These are phyloP conservation scores for Aulostomus chinensis DNA, from an alignment of 2,797 vertebrate species.

Conservation along the genomic window DNA sequence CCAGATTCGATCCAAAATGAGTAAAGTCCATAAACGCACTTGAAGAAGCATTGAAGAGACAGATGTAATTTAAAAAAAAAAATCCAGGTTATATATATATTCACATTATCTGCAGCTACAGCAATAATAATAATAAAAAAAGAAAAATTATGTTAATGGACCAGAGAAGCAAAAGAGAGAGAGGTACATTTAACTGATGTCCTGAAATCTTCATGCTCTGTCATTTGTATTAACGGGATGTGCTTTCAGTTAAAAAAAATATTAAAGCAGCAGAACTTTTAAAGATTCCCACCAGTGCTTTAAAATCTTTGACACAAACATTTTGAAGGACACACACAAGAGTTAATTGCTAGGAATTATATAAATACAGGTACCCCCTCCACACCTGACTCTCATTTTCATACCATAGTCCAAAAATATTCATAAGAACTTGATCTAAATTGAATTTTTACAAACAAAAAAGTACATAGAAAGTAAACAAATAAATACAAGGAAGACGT, in stretches of 20 bases:
- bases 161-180: conserved; percentile 7
- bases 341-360: conserved; percentile 27
- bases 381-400: conserved; percentile 27
- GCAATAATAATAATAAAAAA: conserved; percentile 20
- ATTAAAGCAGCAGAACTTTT: conserved; percentile 29
- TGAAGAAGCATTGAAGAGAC: conserved; percentile 30
- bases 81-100: conserved; percentile 13
- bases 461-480: conserved; percentile 43
- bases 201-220: conserved; percentile 13
- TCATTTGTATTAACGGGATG: conserved; percentile 14
- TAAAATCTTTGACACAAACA: conserved; percentile 48
- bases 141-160: background rate
- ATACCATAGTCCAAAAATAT: conserved; percentile 33
- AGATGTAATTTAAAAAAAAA: conserved; percentile 12
- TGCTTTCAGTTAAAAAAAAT: conserved; percentile 38
- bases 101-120: conserved; percentile 18
- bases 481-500: conserved; percentile 75
- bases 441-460: conserved; percentile 45
- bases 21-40: conserved; percentile 44
- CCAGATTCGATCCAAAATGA: conserved; percentile 16
- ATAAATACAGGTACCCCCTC: conserved; percentile 30
- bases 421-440: conserved; percentile 35
- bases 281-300: conserved; percentile 24
- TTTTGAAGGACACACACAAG: conserved; percentile 21
- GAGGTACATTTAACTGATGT: background rate